Base-by-base conservation (phyloP, 2,797 vertebrate genomes). In the Benthosema pterotum region DNA sequence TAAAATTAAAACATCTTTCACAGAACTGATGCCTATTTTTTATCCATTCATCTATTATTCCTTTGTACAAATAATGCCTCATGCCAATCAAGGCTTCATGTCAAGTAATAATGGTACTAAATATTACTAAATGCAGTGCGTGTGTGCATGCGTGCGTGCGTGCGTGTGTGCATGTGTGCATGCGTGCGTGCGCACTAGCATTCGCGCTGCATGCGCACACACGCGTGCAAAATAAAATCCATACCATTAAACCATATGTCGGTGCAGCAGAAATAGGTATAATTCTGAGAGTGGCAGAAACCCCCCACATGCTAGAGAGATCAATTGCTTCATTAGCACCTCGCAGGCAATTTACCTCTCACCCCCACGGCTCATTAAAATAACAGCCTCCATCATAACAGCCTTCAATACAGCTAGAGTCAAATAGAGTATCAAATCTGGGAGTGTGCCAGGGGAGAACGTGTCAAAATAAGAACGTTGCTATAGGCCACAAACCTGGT, bases 391-490 rank as follows among this genome's bases (percentile, higher is more conserved):
- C 65, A 67, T 83, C 80, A 77, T 79, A 74, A 71, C 72, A 79
- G 79, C 65, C 67, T 79, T 88, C 77, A 77, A 55, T 80, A 56
- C 57, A 45, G 71, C 69, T 60, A 46, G 75, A 88, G 86, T 88
- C 86, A 85, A 82, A 74, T 49, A 51, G 15, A 17, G 74, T 53
- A 79, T 81, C 77, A 80, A 84, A 83, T 88, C 77, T 71, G 68
- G 63, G 72, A 83, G 57, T 57, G 79, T 72, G 78, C 68, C 83
- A 38, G 50, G 88, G 88, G 87, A 91, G 75, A 78, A 88, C 69
- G 83, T 89, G 89, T 91, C 89, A 89, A 82, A 89, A 89, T 86
- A 75, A n/a, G 89, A 86, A 38, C 11, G 32, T 38, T 38, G 32
- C 32, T 11, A 38, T 38, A 9, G 32, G 8, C 32, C 32, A 38